Percentiles rank a stretch among this genome's conserved stretches.
Evolutionary conservation across 2,797 vertebrate genomes (phyloP).

Genomic region (Sebastes wilsoni): DNA sequence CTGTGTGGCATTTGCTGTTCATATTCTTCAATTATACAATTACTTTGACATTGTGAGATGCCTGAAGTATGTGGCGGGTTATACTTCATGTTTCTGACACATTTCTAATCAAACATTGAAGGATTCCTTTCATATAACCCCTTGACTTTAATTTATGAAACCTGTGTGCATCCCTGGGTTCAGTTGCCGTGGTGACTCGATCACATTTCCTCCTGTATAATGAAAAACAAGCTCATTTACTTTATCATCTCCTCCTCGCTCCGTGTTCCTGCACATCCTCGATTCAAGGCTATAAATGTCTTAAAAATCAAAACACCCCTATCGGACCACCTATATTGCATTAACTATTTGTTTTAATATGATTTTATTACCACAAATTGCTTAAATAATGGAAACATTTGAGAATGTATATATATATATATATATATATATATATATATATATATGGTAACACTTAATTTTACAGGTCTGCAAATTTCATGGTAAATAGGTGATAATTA

Average conservation of each 20-base stretch:
- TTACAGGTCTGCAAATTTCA: too few species aligned
- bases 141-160: conserved; percentile 33
- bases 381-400: background rate
- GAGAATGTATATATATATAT: too few species aligned
- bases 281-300: conserved; percentile 20
- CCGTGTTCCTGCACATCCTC: conserved; percentile 39
- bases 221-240: conserved; percentile 59
- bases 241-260: conserved; percentile 34
- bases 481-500: too few species aligned
- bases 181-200: conserved; percentile 59
- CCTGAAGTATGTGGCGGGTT: background rate
- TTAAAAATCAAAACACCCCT: conserved; percentile 37
- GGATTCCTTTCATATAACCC: conserved; percentile 12
- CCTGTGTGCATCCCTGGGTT: conserved; percentile 23
- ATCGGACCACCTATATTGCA: background rate
- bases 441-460: too few species aligned
- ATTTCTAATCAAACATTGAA: background rate
- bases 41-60: background rate
- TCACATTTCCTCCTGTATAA: conserved; percentile 53
- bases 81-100: background rate
- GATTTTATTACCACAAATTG: background rate
- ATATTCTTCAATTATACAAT: background rate
- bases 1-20: background rate
- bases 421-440: too few species aligned
- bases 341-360: too few species aligned